Evolutionary conservation across 2,888 invertebrate genomes (phyloP).

Genomic region (Drosophila lutescens): DNA sequence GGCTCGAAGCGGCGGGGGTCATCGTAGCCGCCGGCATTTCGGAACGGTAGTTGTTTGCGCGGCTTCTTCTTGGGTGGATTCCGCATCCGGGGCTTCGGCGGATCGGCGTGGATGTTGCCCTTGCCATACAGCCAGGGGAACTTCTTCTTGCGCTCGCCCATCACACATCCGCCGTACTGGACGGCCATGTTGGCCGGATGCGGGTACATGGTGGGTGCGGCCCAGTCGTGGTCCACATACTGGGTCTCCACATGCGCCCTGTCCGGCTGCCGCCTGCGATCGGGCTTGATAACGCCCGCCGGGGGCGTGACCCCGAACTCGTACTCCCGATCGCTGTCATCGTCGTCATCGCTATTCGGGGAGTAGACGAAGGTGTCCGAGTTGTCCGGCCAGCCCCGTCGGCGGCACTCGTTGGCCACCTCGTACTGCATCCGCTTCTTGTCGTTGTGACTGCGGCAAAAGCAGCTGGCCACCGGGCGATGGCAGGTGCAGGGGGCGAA

Average conservation of each 20-base stretch:
- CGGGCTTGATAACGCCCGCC: conserved; percentile 88
- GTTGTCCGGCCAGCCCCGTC: conserved; percentile 60
- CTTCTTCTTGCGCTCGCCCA: conserved; percentile 60
- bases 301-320: conserved; percentile 90
- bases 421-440: conserved; percentile 85
- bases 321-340: conserved; percentile 86
- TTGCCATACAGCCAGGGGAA: conserved; percentile 63
- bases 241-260: conserved; percentile 87
- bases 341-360: conserved; percentile 64
- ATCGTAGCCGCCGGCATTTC: conserved; percentile 43
- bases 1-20: conserved; percentile 4
- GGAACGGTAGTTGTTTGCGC: conserved; percentile 2
- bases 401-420: conserved; percentile 84
- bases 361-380: conserved; percentile 67
- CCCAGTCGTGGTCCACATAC: conserved; percentile 86
- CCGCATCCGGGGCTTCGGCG: neutral
- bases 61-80: conserved; percentile 21
- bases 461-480: conserved; percentile 83
- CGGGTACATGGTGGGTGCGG: conserved; percentile 64
- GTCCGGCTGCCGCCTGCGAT: conserved; percentile 85
- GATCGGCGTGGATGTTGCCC: conserved; percentile 45
- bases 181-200: conserved; percentile 70
- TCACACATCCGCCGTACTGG: conserved; percentile 70
- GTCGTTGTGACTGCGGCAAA: conserved; percentile 78
- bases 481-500: conserved; percentile 86